Evolutionary conservation across 2,888 invertebrate species (phyloP).

Genomic region (Callinectes sapidus): DNA sequence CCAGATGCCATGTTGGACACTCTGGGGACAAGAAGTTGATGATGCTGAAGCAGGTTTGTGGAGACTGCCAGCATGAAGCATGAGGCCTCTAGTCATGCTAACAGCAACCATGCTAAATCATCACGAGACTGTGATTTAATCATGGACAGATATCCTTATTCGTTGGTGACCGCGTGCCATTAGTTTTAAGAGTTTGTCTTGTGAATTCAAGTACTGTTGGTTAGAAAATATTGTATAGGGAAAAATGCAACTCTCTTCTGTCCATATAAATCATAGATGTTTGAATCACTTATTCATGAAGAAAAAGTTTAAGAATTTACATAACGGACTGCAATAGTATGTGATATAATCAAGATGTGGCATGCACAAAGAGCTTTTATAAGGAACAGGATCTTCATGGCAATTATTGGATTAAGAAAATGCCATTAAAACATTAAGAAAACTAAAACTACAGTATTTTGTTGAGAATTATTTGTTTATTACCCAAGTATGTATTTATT

Average conservation of each 20-base stretch:
- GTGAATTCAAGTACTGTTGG: not conserved
- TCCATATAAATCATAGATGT: not conserved
- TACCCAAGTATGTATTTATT: no score
- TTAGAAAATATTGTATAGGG: not conserved
- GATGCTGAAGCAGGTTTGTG: conserved; percentile 66
- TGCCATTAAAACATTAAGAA: no score
- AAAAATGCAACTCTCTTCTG: not conserved
- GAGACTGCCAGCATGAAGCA: conserved; percentile 53
- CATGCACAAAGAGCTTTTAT: no score
- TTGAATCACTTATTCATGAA: not conserved
- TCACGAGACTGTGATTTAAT: conserved; percentile 25
- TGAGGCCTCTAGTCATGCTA: conserved; percentile 47
- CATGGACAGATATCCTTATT: not conserved
- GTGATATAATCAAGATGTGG: not conserved
- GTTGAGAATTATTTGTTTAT: no score
- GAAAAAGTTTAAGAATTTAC: not conserved
- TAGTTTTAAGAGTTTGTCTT: not conserved
- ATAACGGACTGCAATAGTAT: not conserved
- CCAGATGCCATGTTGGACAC: conserved; percentile 54
- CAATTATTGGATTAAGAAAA: no score
- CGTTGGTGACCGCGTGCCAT: not conserved
- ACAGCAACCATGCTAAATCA: conserved; percentile 28
- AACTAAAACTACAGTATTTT: no score
- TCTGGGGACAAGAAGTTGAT: conserved; percentile 64
- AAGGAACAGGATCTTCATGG: no score